Conservation (phyloP, 2,113 vertebrate species). For the Uria lomvia region DNA sequence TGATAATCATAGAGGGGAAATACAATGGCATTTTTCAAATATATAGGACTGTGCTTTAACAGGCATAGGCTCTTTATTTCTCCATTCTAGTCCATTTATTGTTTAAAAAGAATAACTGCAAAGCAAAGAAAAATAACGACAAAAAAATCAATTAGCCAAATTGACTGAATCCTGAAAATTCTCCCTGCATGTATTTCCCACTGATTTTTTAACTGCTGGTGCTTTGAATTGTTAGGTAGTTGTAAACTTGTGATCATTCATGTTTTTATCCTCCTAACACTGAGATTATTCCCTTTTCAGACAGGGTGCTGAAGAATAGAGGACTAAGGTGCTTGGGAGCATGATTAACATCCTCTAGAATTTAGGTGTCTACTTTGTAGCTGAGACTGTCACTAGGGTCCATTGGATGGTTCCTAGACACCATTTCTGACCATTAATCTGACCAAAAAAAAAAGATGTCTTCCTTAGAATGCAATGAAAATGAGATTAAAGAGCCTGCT, state of each 20-base stretch:
- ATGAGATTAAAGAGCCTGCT: neutral
- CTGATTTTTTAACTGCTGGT: neutral
- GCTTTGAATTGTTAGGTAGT: neutral
- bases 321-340: neutral
- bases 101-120: neutral
- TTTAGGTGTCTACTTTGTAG: neutral
- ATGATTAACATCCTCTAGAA: neutral
- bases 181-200: neutral
- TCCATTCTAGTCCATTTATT: neutral
- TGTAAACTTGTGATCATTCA: neutral
- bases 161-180: neutral
- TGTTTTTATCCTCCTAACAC: neutral
- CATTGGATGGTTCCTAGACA: neutral
- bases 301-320: neutral
- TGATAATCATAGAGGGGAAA: neutral
- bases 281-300: neutral
- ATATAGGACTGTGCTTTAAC: neutral
- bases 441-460: fast-evolving
- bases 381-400: neutral
- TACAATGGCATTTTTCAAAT: neutral
- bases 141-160: neutral
- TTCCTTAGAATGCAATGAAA: neutral
- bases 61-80: neutral
- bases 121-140: neutral
- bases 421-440: neutral